A percentile compares a stretch with the other conserved stretches of the same genome.
These are phyloP conservation scores for Melipona beecheii DNA, from an alignment of 2,888 invertebrate species.

Conservation along the genomic window DNA sequence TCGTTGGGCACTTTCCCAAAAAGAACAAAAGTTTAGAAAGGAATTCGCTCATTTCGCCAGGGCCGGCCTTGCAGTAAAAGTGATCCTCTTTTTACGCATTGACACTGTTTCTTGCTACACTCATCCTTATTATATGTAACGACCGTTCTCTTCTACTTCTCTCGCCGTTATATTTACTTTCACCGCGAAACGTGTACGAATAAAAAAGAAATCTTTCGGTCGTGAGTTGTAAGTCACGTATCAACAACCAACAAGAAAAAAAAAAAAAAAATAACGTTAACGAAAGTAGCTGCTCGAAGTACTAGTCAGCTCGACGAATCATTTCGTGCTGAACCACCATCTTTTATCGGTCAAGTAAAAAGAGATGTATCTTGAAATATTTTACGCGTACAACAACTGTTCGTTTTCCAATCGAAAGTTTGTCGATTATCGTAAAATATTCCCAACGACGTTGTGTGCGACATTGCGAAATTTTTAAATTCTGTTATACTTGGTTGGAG, in stretches of 20 bases:
- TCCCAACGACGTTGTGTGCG: neutral
- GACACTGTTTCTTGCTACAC: conserved; percentile 31
- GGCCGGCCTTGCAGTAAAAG: conserved; percentile 79
- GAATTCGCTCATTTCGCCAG: conserved; percentile 63
- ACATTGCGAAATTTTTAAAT: neutral
- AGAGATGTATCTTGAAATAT: neutral
- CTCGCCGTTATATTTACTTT: conserved; percentile 56
- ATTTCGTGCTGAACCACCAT: too few species aligned
- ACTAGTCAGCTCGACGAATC: neutral
- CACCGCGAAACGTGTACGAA: conserved; percentile 32
- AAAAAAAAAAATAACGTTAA: neutral
- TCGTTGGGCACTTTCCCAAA: conserved; percentile 77
- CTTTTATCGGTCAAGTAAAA: neutral
- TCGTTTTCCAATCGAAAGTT: neutral
- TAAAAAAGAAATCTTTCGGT: neutral
- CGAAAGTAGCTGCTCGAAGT: neutral
- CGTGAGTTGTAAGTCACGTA: neutral
- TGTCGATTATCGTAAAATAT: too few species aligned
- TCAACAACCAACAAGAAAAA: neutral
- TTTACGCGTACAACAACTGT: neutral
- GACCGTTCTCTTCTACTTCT: conserved; percentile 42
- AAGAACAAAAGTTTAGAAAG: conserved; percentile 82
- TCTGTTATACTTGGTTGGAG: neutral
- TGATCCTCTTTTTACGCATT: conserved; percentile 69
- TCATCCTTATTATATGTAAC: conserved; percentile 27